Percentiles rank a stretch among this genome's conserved stretches.
Conservation (phyloP, 2,797 vertebrate genomes). For the Takifugu ocellatus region DNA sequence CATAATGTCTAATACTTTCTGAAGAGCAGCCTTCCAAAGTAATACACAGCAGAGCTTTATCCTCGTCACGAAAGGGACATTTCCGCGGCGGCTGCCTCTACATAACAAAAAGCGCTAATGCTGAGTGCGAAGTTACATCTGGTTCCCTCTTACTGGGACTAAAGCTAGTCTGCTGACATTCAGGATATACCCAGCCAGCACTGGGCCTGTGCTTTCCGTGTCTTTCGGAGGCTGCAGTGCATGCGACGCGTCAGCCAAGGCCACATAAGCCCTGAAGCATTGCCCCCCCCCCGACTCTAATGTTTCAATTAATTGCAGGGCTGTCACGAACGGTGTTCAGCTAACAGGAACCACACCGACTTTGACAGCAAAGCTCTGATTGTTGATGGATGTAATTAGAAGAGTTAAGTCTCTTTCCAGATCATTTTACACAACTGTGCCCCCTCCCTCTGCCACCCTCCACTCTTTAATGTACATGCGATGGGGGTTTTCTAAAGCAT, state of each 20-base stretch:
- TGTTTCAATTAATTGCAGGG: constrained; percentile 74
- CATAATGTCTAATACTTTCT: constrained; percentile 26
- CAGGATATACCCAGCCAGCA: constrained; percentile 47
- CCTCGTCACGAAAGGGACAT: constrained; percentile 35
- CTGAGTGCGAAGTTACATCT: constrained; percentile 64
- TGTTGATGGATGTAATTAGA: constrained; percentile 73
- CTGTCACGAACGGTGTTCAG: constrained; percentile 69
- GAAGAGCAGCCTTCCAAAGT: constrained; percentile 32
- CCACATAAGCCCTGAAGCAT: constrained; percentile 62
- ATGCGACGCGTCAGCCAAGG: constrained; percentile 64
- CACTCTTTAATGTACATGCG: not conserved
- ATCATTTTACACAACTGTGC: constrained; percentile 40
- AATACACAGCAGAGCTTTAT: constrained; percentile 28
- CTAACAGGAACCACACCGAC: constrained; percentile 73
- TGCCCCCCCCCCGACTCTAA: constrained; percentile 47
- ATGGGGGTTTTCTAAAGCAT: constrained; percentile 21
- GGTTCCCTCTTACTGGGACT: constrained; percentile 50
- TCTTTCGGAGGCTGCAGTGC: constrained; percentile 51
- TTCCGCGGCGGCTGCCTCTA: constrained; percentile 32
- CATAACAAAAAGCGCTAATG: constrained; percentile 48
- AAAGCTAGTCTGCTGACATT: constrained; percentile 49
- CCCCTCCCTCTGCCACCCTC: constrained; percentile 6
- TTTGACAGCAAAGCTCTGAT: constrained; percentile 56
- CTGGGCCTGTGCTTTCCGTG: constrained; percentile 53
- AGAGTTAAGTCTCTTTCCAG: constrained; percentile 64